Conservation (phyloP, 2,888 invertebrate species). For the Eumacrocentrus americanus region DNA sequence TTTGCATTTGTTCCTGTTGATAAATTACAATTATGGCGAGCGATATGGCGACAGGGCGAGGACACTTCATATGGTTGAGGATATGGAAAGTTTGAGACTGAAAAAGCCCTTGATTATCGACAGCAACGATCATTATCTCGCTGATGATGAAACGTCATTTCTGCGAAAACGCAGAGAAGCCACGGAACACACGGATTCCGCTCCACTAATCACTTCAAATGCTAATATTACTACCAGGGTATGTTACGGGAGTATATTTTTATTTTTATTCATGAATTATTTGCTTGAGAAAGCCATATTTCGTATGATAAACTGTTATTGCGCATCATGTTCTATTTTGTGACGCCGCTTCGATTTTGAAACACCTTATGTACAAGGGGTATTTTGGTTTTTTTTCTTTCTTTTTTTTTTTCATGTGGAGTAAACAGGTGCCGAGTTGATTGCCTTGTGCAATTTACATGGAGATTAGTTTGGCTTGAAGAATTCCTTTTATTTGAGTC, state of each 20-base stretch:
- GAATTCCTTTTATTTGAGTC: no score
- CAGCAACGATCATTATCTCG: slow-evolving; percentile 31
- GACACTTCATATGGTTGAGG: slow-evolving; percentile 42
- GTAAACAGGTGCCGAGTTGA: no score
- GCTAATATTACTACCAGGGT: slow-evolving; percentile 56
- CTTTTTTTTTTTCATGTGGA: no score
- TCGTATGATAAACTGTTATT: no score
- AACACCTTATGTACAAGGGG: no score
- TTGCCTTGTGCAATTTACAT: no score
- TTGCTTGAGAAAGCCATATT: no score
- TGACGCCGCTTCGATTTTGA: no score
- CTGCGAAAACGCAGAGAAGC: slow-evolving; percentile 48
- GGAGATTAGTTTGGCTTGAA: no score
- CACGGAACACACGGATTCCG: slow-evolving; percentile 20
- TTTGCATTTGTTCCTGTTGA: slow-evolving; percentile 46
- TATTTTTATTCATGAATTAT: no score
- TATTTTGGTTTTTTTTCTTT: no score
- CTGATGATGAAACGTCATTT: slow-evolving; percentile 46
- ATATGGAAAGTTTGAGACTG: slow-evolving; percentile 29
- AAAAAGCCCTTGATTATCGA: slow-evolving; percentile 43
- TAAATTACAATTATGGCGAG: slow-evolving; percentile 45
- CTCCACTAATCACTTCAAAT: slow-evolving; percentile 31
- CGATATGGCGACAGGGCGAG: slow-evolving; percentile 46
- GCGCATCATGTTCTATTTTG: no score
- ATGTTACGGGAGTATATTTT: slow-evolving; percentile 20